Conservation (phyloP, 2,797 vertebrate genomes). For the Mionectes olivaceus region DNA sequence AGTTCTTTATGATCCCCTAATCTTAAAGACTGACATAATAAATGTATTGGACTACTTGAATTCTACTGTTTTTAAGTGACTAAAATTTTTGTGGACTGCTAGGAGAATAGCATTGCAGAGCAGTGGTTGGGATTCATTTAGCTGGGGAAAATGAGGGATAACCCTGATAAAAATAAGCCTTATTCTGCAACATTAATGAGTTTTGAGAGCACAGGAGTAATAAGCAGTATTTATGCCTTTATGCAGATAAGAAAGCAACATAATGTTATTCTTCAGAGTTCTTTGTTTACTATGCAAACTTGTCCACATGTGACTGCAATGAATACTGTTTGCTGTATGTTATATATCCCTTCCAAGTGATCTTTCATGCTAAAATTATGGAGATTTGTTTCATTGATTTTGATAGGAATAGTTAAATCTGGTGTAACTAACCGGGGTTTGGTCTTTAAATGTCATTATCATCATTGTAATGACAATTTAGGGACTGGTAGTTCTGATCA, state of each 20-base stretch:
- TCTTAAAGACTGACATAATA: background rate
- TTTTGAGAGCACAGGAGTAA: background rate
- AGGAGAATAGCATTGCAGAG: background rate
- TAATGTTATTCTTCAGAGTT: background rate
- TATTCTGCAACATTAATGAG: background rate
- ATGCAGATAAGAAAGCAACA: background rate
- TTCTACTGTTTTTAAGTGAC: background rate
- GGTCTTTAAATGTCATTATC: background rate
- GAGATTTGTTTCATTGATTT: background rate
- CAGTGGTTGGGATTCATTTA: background rate
- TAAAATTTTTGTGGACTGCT: background rate
- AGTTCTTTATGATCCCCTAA: background rate
- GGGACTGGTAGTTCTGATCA: background rate
- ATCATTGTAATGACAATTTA: background rate
- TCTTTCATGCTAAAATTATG: background rate
- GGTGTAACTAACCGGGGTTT: background rate
- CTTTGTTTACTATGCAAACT: background rate
- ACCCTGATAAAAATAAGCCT: background rate
- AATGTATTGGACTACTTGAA: background rate
- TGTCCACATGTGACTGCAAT: background rate
- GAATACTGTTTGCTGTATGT: background rate
- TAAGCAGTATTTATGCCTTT: constrained; percentile 11
- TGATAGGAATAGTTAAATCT: background rate
- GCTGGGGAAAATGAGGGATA: background rate
- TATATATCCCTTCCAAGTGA: background rate